Conservation (phyloP, 92 coral and sea anemone genomes). For the Metridium senile region DNA sequence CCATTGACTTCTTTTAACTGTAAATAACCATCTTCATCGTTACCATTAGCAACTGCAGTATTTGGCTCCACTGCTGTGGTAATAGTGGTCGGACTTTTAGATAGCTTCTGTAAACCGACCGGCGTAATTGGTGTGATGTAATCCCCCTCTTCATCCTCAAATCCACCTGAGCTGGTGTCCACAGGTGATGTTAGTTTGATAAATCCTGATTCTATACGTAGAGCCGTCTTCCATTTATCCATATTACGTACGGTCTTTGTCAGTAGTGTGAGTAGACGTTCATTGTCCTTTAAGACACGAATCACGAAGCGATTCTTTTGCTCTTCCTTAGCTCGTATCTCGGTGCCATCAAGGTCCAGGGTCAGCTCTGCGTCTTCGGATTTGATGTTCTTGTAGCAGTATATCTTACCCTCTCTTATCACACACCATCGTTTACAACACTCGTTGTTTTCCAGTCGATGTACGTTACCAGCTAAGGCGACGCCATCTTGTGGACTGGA, state of each 20-base stretch:
- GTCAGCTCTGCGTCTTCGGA: slow-evolving; percentile 78
- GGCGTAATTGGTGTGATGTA: slow-evolving; percentile 72
- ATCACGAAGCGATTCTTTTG: slow-evolving; percentile 69
- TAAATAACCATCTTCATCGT: slow-evolving; percentile 46
- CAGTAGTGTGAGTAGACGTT: slow-evolving; percentile 58
- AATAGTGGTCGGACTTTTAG: slow-evolving; percentile 17
- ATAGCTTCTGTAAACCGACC: slow-evolving; percentile 51
- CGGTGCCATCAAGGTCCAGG: slow-evolving; percentile 72
- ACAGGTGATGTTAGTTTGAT: slow-evolving; percentile 69
- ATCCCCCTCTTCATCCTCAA: slow-evolving; percentile 81
- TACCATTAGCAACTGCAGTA: slow-evolving; percentile 12
- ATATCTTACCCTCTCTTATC: slow-evolving; percentile 77
- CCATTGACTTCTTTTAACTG: slow-evolving; percentile 17
- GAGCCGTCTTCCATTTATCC: slow-evolving; percentile 90
- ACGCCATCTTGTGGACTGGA: slow-evolving; percentile 85
- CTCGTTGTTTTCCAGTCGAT: slow-evolving; percentile 57
- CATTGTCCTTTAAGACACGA: slow-evolving; percentile 72
- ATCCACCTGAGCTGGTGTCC: slow-evolving; percentile 82
- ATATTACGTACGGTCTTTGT: slow-evolving; percentile 71
- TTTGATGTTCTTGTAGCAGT: slow-evolving; percentile 81
- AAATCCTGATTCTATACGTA: slow-evolving; percentile 83
- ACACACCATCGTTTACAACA: slow-evolving; percentile 84
- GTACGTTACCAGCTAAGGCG: slow-evolving; percentile 83
- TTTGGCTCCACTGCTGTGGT: slow-evolving; percentile 14
- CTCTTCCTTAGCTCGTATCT: slow-evolving; percentile 64